Conservation (phyloP, 2,113 vertebrate species). For the Cyphomyrus discorhynchus region DNA sequence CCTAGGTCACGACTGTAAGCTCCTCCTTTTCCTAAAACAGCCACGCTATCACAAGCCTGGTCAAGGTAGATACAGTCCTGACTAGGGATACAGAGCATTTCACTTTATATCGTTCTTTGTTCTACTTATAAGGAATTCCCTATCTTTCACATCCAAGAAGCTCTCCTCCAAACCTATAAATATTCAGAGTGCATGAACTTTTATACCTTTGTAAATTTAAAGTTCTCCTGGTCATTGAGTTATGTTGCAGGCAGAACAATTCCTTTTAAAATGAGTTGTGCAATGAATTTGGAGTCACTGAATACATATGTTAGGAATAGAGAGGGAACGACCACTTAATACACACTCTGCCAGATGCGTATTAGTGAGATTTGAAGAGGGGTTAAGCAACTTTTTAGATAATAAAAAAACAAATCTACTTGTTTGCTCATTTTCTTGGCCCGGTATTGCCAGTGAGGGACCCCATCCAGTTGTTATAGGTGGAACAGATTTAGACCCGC, state of each 20-base stretch:
- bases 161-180: constrained; percentile 3
- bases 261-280: neutral
- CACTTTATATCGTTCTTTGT: neutral
- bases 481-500: neutral
- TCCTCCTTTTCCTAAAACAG: constrained; percentile 13
- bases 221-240: neutral
- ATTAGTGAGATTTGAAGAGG: neutral
- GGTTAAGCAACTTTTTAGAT: constrained; percentile 1
- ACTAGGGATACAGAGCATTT: constrained; percentile 10
- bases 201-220: constrained; percentile 3
- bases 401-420: neutral
- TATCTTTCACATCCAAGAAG: neutral
- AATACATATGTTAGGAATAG: neutral
- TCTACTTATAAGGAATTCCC: constrained; percentile 1
- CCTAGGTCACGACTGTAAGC: constrained; percentile 6
- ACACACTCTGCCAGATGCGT: neutral
- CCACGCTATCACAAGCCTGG: too few relatives aligned
- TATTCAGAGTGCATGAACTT: neutral
- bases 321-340: neutral
- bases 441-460: neutral
- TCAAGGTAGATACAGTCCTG: neutral
- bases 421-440: neutral
- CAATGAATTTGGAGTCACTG: neutral
- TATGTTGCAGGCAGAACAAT: neutral
- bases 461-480: neutral